phyloP scores from a whole-genome alignment of 1,140 invertebrate species.

The Gryon sp. region DNA sequence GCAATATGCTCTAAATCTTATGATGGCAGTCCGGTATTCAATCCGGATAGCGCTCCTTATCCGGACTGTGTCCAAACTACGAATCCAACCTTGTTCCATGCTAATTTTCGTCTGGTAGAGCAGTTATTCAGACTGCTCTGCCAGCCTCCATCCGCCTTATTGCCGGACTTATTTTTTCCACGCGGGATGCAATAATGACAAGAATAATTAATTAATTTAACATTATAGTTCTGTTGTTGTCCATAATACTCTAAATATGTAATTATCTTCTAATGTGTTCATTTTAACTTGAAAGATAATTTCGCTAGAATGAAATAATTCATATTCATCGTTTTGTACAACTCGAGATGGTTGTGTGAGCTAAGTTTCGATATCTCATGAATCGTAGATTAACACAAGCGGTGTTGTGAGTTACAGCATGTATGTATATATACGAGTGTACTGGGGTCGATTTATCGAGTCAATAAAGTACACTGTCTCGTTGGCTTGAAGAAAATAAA shows the following conservation, averaged over 20 bases:
- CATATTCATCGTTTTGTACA: slow-evolving; percentile 36
- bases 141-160: no score
- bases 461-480: slow-evolving; percentile 47
- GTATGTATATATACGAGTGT: slow-evolving; percentile 3
- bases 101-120: no score
- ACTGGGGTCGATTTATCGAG: slow-evolving; percentile 44
- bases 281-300: slow-evolving; percentile 55
- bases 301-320: slow-evolving; percentile 51
- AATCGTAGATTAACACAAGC: slow-evolving; percentile 58
- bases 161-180: no score
- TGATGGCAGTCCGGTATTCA: no score
- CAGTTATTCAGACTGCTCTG: no score
- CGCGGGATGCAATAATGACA: slow-evolving; percentile 10
- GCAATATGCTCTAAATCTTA: background rate
- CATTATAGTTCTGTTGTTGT: slow-evolving; percentile 10
- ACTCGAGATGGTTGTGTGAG: slow-evolving; percentile 15
- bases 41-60: no score
- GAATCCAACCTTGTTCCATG: no score
- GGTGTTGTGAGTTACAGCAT: slow-evolving; percentile 19
- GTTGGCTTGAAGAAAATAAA: slow-evolving; percentile 43
- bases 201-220: slow-evolving; percentile 19
- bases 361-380: slow-evolving; percentile 57
- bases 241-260: slow-evolving; percentile 29
- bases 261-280: slow-evolving; percentile 54
- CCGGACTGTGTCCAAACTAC: no score